phyloP scores from a whole-genome alignment of 2,113 vertebrate genomes.

The Oreochromis tanganicae region DNA sequence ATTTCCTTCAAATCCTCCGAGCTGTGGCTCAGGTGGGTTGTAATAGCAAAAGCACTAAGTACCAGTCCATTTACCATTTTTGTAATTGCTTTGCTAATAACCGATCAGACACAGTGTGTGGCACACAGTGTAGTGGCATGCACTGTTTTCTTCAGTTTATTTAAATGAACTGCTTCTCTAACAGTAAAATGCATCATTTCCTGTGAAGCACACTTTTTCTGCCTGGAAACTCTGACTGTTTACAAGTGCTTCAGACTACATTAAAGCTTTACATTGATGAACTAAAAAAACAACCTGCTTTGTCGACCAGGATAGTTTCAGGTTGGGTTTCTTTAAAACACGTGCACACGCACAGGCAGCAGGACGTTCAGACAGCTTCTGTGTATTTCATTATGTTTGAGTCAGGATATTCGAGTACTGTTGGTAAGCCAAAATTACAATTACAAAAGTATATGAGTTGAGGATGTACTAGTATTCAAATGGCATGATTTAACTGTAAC shows the following conservation, averaged over 20 bases:
- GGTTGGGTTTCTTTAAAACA: neutral
- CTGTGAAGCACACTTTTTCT: neutral
- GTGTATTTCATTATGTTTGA: neutral
- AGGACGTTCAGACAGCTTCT: neutral
- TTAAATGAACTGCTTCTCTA: neutral
- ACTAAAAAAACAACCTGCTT: neutral
- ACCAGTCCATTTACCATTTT: neutral
- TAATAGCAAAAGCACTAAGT: neutral
- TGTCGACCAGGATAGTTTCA: neutral
- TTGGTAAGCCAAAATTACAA: neutral
- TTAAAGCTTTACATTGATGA: neutral
- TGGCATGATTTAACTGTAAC: neutral
- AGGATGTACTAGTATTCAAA: neutral
- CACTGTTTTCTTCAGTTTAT: neutral
- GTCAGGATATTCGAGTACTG: neutral
- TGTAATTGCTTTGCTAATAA: neutral
- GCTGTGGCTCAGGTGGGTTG: neutral
- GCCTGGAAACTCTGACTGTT: neutral
- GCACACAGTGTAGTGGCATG: neutral
- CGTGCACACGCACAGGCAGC: neutral
- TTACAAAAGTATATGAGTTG: neutral
- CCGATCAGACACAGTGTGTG: neutral
- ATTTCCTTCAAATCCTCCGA: neutral
- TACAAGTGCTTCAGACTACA: neutral
- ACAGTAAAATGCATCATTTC: neutral